Evolutionary conservation across 2,797 vertebrate species (phyloP).

Genomic region (Cygnus olor): DNA sequence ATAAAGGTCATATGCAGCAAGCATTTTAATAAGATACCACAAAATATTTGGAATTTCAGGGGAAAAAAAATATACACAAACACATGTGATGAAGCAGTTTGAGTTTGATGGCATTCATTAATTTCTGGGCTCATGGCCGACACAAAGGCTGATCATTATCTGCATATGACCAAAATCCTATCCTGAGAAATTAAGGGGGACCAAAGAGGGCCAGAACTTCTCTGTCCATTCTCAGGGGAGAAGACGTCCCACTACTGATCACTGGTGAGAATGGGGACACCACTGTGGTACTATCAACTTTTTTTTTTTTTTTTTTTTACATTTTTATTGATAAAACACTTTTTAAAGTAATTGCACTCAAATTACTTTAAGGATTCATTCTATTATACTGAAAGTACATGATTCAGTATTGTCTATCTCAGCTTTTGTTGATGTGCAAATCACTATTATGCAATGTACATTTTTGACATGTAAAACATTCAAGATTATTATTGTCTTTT

Average conservation of each 20-base stretch:
- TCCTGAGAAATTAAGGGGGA: not conserved
- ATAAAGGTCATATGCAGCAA: fast-evolving
- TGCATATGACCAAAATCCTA: not conserved
- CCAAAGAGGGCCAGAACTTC: not conserved
- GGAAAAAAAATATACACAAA: not conserved
- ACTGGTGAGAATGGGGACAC: not conserved
- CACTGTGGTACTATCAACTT: not conserved
- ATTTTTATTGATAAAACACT: not conserved
- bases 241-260: not conserved
- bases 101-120: not conserved
- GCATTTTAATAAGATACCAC: not conserved
- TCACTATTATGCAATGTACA: not conserved
- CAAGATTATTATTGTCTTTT: not conserved
- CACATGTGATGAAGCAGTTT: not conserved
- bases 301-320: not conserved
- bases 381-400: not conserved
- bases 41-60: not conserved
- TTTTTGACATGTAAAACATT: not conserved
- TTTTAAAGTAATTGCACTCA: not conserved
- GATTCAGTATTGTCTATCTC: not conserved
- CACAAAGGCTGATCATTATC: not conserved
- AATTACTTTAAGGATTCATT: not conserved
- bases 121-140: not conserved
- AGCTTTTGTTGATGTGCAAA: not conserved
- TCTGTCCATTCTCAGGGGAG: not conserved